phyloP scores from a whole-genome alignment of 2,888 invertebrate genomes.

The Trichacis sp. region DNA sequence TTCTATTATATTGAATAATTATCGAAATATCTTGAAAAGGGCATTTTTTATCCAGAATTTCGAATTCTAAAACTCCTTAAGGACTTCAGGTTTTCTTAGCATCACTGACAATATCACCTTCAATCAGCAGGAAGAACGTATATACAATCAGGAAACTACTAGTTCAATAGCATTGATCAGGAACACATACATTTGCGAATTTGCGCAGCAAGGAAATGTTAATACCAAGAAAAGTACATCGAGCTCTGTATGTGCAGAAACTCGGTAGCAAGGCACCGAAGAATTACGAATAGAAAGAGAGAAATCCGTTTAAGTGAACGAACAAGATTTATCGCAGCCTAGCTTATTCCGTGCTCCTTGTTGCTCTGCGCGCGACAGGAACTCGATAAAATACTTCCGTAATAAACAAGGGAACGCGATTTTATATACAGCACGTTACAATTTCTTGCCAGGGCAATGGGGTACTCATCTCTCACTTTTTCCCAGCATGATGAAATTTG shows the following conservation, averaged over 20 bases:
- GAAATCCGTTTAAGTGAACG: slow-evolving; percentile 43
- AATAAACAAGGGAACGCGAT: slow-evolving; percentile 58
- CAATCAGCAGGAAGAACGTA: too few species aligned
- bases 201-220: slow-evolving; percentile 20
- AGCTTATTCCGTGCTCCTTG: slow-evolving; percentile 33
- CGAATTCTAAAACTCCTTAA: too few species aligned
- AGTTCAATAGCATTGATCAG: slow-evolving; percentile 50
- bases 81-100: too few species aligned
- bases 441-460: slow-evolving; percentile 11
- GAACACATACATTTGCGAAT: slow-evolving; percentile 43
- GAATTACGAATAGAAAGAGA: slow-evolving; percentile 21
- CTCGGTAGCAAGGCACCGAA: slow-evolving; percentile 10
- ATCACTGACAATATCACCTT: too few species aligned
- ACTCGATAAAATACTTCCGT: slow-evolving; percentile 61
- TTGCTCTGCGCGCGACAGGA: slow-evolving; percentile 57
- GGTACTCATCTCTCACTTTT: slow-evolving; percentile 21
- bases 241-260: not conserved
- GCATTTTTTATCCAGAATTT: too few species aligned
- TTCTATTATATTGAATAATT: too few species aligned
- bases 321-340: slow-evolving; percentile 47
- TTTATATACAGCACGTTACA: slow-evolving; percentile 49
- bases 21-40: too few species aligned
- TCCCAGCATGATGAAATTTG: slow-evolving; percentile 38
- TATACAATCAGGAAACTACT: slow-evolving; percentile 35
- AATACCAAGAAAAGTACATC: slow-evolving; percentile 13